phyloP scores from a whole-genome alignment of 1,140 invertebrate species.

The Drosophila baimaii region DNA sequence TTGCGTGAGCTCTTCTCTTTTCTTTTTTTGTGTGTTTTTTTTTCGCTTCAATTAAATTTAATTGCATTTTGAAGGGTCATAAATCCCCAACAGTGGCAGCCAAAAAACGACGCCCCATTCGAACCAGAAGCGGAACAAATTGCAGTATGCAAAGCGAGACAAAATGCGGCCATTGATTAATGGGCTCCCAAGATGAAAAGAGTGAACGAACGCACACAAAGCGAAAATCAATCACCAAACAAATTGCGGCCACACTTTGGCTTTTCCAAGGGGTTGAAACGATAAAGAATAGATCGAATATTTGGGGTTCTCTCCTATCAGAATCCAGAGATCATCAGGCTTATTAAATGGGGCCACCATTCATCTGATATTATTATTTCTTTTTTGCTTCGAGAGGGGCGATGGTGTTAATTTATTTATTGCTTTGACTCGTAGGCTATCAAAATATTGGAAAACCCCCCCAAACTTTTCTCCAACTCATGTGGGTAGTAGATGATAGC shows the following conservation, averaged over 20 bases:
- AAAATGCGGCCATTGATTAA: constrained; percentile 71
- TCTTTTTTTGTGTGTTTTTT: constrained; percentile 50
- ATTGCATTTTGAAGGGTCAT: constrained; percentile 84
- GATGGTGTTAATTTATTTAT: constrained; percentile 75
- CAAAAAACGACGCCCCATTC: constrained; percentile 52
- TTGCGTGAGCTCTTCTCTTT: constrained; percentile 52
- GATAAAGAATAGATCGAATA: constrained; percentile 14
- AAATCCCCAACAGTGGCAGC: constrained; percentile 75
- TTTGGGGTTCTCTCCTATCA: background rate
- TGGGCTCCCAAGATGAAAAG: constrained; percentile 52
- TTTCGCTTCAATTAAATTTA: constrained; percentile 83
- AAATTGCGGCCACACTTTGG: constrained; percentile 57
- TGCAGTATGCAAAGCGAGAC: constrained; percentile 74
- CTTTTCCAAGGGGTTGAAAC: constrained; percentile 20
- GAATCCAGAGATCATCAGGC: constrained; percentile 59
- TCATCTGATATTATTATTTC: constrained; percentile 32
- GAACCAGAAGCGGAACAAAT: constrained; percentile 58
- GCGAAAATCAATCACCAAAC: constrained; percentile 71
- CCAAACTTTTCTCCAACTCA: constrained; percentile 19
- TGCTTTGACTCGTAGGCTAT: constrained; percentile 62
- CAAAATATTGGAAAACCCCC: constrained; percentile 63
- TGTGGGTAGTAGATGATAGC: constrained; percentile 37
- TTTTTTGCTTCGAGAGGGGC: constrained; percentile 6
- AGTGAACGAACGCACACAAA: constrained; percentile 25
- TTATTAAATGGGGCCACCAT: constrained; percentile 54